Evolutionary conservation across 2,888 invertebrate species (phyloP).

Genomic region (Creontiades dilutus): DNA sequence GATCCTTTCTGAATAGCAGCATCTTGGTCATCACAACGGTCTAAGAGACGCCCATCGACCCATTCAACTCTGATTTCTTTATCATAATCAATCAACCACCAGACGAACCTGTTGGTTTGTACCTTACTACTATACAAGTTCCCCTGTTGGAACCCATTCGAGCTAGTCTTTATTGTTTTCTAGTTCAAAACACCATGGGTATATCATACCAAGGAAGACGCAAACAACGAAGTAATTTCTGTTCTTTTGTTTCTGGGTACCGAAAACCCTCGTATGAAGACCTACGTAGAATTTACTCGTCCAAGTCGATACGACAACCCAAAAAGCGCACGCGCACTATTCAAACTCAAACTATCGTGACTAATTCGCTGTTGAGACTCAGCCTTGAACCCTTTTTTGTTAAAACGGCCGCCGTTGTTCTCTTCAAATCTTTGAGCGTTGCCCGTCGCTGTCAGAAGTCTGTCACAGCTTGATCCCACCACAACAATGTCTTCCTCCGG

Average conservation of each 20-base stretch:
- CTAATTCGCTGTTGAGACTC: constrained; percentile 41
- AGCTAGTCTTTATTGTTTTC: neutral
- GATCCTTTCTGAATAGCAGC: neutral
- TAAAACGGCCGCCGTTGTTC: constrained; percentile 9
- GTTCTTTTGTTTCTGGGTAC: neutral
- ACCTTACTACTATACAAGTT: neutral
- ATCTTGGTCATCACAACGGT: neutral
- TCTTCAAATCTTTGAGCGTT: neutral
- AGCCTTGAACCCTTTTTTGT: constrained; percentile 3
- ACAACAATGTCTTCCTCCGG: constrained; percentile 66
- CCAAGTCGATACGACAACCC: neutral
- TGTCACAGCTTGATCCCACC: constrained; percentile 67
- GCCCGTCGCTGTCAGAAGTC: constrained; percentile 31
- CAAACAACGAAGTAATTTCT: neutral
- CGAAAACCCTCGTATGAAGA: constrained; percentile 5
- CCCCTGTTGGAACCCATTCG: neutral
- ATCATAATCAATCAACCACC: neutral
- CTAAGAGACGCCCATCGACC: neutral
- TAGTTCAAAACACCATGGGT: neutral
- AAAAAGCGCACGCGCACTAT: constrained; percentile 47
- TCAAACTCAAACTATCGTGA: constrained; percentile 62
- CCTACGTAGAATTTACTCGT: neutral
- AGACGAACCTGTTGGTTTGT: neutral
- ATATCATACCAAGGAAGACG: neutral
- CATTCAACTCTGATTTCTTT: neutral